These are phyloP conservation scores for Probosciger aterrimus DNA, from an alignment of 2,113 vertebrate genomes.

Conservation along the genomic window DNA sequence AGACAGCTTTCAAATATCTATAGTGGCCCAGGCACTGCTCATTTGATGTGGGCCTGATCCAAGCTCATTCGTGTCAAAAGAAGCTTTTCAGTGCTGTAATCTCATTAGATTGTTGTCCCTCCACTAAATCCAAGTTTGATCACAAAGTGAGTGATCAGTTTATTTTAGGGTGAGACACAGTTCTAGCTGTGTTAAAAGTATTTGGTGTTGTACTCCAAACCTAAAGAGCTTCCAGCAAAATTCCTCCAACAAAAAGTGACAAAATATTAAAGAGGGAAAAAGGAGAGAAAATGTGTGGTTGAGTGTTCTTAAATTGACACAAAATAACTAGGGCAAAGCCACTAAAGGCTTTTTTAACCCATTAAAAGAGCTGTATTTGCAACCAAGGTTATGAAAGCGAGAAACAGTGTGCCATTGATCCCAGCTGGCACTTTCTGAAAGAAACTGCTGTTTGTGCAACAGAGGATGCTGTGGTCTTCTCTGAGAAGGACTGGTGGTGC, in stretches of 20 bases:
- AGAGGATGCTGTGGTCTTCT: conserved; percentile 24
- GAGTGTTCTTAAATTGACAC: neutral
- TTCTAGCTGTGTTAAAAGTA: neutral
- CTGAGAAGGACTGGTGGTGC: neutral
- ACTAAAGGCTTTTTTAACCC: neutral
- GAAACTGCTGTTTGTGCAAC: neutral
- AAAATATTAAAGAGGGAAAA: neutral
- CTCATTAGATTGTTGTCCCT: neutral
- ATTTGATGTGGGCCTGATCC: neutral
- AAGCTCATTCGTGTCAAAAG: neutral
- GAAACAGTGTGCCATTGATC: neutral
- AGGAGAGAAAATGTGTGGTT: neutral
- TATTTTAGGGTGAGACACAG: neutral
- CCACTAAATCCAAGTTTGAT: neutral
- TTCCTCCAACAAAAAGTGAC: neutral
- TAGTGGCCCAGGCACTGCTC: neutral
- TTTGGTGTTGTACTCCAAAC: neutral
- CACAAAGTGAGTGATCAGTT: neutral
- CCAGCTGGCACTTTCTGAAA: conserved; percentile 34
- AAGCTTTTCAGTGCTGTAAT: neutral
- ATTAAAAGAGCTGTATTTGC: conserved; percentile 24
- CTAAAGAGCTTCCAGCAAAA: neutral
- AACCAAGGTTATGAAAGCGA: neutral
- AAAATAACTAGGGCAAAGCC: neutral
- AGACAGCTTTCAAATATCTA: neutral